Conservation (phyloP, 2,888 invertebrate species). For the Athetis lepigone region DNA sequence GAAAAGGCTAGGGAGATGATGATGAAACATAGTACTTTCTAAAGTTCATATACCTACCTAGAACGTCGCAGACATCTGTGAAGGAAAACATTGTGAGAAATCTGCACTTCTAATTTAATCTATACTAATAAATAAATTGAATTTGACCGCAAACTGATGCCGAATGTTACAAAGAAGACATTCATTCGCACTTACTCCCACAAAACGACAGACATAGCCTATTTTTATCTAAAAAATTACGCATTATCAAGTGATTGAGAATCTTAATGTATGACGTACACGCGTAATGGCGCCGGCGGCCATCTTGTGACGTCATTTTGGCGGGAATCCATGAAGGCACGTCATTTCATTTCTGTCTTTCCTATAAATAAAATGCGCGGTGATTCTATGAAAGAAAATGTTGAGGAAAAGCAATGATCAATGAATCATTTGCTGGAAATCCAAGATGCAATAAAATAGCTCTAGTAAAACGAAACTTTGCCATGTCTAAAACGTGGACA, state of each 20-base stretch:
- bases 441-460: background rate
- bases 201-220: conserved; percentile 8
- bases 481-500: too few species aligned
- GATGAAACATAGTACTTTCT: too few species aligned
- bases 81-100: too few species aligned
- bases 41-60: too few species aligned
- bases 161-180: background rate
- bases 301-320: conserved; percentile 41
- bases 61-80: too few species aligned
- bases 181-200: conserved; percentile 16
- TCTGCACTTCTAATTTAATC: too few species aligned
- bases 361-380: conserved; percentile 22
- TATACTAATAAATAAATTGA: too few species aligned
- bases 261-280: conserved; percentile 39
- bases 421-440: background rate
- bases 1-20: too few species aligned
- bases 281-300: conserved; percentile 41
- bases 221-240: conserved; percentile 37
- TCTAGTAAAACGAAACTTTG: too few species aligned
- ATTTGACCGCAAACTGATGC: background rate
- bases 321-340: conserved; percentile 33
- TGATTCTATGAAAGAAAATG: conserved; percentile 26
- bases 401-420: background rate
- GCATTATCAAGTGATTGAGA: conserved; percentile 30
- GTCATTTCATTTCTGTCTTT: conserved; percentile 35